Base-by-base conservation (phyloP, 2,113 vertebrate species). In the Vulpes lagopus region DNA sequence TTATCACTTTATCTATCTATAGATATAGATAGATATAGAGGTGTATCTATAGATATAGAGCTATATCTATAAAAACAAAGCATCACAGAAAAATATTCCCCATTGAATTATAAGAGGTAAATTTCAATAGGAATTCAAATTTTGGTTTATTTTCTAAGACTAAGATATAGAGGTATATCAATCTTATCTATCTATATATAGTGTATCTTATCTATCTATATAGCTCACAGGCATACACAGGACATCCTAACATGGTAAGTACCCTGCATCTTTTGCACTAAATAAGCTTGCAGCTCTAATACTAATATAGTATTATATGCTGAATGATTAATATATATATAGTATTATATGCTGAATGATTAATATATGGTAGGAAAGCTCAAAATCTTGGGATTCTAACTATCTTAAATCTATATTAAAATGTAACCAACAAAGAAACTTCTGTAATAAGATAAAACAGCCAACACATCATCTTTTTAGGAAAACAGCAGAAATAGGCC, bases 261-360 rank as follows among this genome's bases (percentile, higher is more conserved):
- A 71, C 49, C 35, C 30, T 60, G 55, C 11, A 78, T 62, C 35
- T 92, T 74, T 2, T 83, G 9, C 32, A 43, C 20, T 2, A 51
- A 87, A 91, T 69, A 71, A 71, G 32, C 78, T 94, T 81, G 71
- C 43, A 59, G 11, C 15, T 84, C 60, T 92, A 78, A 81, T 0
- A 93, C 62, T 49, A 95, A 8, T 73, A 55, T 30, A 87, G 57
- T n/a, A 83, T 43, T 79, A 92, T 62, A 95, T 82, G 79, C 51
- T 35, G 0, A 95, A 78, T 59, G 16, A 91, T 82, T 83, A 81
- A 11, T 23, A 67, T 12, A n/a, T 78, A 8, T 73, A 55, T 30
- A 87, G 57, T n/a, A 83, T 43, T 79, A 92, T 62, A 95, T 82
- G 79, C 51, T 35, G 0, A 95, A 78, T 59, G 16, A 91, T 82